These are phyloP conservation scores for Propithecus deckenii DNA, from an alignment of 2,797 vertebrate species.

Conservation along the genomic window DNA sequence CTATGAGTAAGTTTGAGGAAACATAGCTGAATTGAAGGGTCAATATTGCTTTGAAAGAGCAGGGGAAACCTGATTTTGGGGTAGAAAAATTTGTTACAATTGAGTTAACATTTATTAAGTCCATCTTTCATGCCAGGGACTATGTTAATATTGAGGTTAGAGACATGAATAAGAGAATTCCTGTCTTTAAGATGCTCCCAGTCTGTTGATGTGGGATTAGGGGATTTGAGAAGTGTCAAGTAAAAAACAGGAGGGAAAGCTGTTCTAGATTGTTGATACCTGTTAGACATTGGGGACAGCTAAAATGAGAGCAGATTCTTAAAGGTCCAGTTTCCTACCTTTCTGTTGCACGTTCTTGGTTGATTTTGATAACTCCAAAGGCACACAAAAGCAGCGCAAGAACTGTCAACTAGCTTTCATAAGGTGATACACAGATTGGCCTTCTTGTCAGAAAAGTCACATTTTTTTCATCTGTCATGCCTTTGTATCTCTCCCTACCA, in stretches of 20 bases:
- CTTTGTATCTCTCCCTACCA: background rate
- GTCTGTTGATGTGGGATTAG: background rate
- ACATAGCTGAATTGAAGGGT: background rate
- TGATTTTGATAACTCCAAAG: conserved; percentile 42
- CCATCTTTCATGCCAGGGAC: background rate
- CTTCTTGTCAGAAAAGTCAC: conserved; percentile 2
- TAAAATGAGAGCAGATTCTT: background rate
- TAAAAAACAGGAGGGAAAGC: background rate
- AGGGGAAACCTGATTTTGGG: background rate
- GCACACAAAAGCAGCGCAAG: background rate
- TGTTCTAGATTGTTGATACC: background rate
- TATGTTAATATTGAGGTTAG: background rate
- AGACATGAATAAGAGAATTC: background rate
- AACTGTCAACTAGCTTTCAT: background rate
- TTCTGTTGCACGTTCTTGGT: background rate
- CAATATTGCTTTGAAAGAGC: background rate
- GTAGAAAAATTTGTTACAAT: background rate
- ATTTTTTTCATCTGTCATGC: background rate
- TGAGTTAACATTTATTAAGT: conserved; percentile 19
- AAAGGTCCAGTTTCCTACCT: background rate
- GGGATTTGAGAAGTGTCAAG: background rate
- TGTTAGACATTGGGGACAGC: background rate
- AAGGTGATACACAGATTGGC: background rate
- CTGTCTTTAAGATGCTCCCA: background rate
- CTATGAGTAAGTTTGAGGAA: background rate